These are phyloP conservation scores for Rhyacichthys aspro DNA, from an alignment of 2,797 vertebrate species.

Conservation along the genomic window DNA sequence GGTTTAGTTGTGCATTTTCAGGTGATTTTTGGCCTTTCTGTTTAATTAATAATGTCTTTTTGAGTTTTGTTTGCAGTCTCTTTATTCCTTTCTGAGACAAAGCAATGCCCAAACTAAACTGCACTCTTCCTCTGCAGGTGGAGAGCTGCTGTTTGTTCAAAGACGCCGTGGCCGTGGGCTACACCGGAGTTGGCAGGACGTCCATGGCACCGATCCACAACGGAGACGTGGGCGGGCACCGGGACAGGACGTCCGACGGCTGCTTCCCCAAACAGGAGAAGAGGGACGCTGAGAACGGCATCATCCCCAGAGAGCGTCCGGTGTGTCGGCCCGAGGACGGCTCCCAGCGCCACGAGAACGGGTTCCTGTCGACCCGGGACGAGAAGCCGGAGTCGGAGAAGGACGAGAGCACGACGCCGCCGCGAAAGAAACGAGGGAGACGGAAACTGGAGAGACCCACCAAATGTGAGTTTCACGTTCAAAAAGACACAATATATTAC, in stretches of 20 bases:
- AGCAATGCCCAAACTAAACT: too few relatives aligned
- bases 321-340: constrained; percentile 67
- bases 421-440: constrained; percentile 83
- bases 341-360: constrained; percentile 85
- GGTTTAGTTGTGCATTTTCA: too few relatives aligned
- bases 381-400: constrained; percentile 81
- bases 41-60: too few relatives aligned
- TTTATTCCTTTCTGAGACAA: too few relatives aligned
- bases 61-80: too few relatives aligned
- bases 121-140: constrained; percentile 60
- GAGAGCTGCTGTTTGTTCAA: constrained; percentile 73
- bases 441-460: constrained; percentile 88
- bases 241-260: constrained; percentile 66
- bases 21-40: too few relatives aligned
- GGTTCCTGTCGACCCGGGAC: constrained; percentile 82
- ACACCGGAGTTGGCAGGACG: constrained; percentile 77
- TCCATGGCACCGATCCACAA: constrained; percentile 86
- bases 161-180: constrained; percentile 78
- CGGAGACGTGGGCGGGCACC: constrained; percentile 79
- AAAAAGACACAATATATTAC: too few relatives aligned
- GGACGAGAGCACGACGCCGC: constrained; percentile 72
- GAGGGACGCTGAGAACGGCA: constrained; percentile 72
- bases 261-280: constrained; percentile 79
- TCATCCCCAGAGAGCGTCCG: constrained; percentile 67
- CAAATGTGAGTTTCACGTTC: constrained; percentile 82